Base-by-base conservation (phyloP, 2,888 invertebrate genomes). In the Ochropacha duplaris region DNA sequence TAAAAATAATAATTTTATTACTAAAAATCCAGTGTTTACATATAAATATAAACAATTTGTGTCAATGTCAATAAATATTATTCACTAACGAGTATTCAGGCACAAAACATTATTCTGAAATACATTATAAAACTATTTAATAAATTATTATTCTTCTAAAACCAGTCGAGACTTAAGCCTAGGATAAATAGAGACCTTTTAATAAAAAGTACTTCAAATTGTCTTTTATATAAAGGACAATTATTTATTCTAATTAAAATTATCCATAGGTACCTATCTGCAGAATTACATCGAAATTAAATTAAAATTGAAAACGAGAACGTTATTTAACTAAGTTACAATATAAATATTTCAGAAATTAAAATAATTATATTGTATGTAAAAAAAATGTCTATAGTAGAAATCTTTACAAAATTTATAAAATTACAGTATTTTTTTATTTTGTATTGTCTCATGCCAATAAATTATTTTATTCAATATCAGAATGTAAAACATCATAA, bases 201-300 rank as follows among this genome's bases (percentile, higher is more conserved):
- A 74, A 81, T 81, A 83, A 84, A 86, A 86, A 84, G 84, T 86
- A 86, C 84, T 58, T 57, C 57, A 49, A 59, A 76, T 81, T 75
- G 80, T 69, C 66, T 65, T 54, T 57, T 31, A 16, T 8, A 14
- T 39, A 9, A 14, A 49, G 70, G 69, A 72, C 78, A 78, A 83
- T 74, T 60, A 54, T 69, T 60, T 54, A 60, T 57, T 49, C 39
- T 28, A 50, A 31, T 54, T 55, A 31, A 31, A 54, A 52, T 36
- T n/a, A n/a, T n/a, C n/a, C n/a, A n/a, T n/a, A n/a, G n/a, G 34
- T 36, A 36, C 36, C 36, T 36, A 36, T 36, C 4, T 36, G 36
- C n/a, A 36, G n/a, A n/a, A n/a, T n/a, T n/a, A n/a, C n/a, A n/a
- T n/a, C n/a, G n/a, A n/a, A n/a, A n/a, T n/a, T n/a, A n/a, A n/a